phyloP scores from a whole-genome alignment of 2,113 vertebrate species.

The Malurus alboscapulatus region DNA sequence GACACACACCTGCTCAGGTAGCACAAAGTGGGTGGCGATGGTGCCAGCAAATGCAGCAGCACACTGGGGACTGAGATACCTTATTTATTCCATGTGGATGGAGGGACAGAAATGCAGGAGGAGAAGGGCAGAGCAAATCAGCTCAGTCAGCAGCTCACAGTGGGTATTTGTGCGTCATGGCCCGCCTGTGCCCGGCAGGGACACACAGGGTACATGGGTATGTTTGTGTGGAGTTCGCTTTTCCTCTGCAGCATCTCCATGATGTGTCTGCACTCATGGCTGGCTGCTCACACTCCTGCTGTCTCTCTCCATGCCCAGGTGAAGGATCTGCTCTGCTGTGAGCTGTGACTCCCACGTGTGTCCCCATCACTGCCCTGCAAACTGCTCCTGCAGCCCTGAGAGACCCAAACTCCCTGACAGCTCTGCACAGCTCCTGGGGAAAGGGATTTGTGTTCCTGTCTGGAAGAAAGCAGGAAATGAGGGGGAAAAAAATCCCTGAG shows the following conservation, averaged over 20 bases:
- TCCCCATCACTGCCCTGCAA: background rate
- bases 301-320: background rate
- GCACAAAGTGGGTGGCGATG: background rate
- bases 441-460: background rate
- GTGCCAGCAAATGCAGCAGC: background rate
- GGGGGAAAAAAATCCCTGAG: background rate
- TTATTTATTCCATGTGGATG: background rate
- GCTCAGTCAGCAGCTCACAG: background rate
- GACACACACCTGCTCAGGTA: background rate
- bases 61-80: background rate
- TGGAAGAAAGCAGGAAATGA: background rate
- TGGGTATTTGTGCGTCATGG: rapidly evolving
- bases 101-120: background rate
- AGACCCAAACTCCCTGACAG: background rate
- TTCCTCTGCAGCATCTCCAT: rapidly evolving
- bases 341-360: rapidly evolving
- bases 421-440: background rate
- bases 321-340: background rate
- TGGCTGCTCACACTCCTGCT: background rate
- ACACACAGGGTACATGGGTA: rapidly evolving
- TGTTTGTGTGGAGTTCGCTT: background rate
- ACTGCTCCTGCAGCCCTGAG: background rate
- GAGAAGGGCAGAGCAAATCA: background rate
- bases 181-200: background rate
- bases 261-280: background rate